Evolutionary conservation across 2,797 vertebrate genomes (phyloP), one percentile per base, ranked within the genome.

Genomic region (Florisuga fusca): DNA sequence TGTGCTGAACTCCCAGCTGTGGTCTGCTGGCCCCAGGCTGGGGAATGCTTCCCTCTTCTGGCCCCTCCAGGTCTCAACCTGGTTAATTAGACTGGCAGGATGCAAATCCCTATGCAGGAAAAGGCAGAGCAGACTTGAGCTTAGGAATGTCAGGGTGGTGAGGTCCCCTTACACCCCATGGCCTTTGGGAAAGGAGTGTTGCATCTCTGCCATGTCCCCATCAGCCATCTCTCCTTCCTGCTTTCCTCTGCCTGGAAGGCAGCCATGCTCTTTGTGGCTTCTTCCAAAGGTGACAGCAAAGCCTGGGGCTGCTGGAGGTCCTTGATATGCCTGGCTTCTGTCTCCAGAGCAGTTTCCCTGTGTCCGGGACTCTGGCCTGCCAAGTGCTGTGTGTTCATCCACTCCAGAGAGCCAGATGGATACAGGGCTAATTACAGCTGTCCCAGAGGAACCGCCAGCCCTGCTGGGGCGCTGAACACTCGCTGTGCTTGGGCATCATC

Each of bases 371-470:
- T 83, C n/a, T 68, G 67, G 58, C 53, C 20, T 68, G 19, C 8
- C 38, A 26, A 41, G 31, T 16, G 10, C 20, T 71, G 45, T 31
- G 17, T 38, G 61, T 50, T 68, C 15, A 14, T 7, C 62, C 2
- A 4, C 38, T 71, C n/a, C 2, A 2, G 21, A 78, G 46, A 64
- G 53, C 51, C 0, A 0, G 46, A 59, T 57, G 85, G 57, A 17
- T 64, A 25, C 54, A 3, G 17, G n/a, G 57, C 46, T 93, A 51
- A 84, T 76, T 69, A 31, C 8, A 6, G 45, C n/a, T 22, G 19
- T 36, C n/a, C 29, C 0, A 2, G 29, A 68, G 84, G 19, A 63
- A 46, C 51, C 18, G 8, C 63, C 53, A 9, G 22, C 62, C 3
- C 0, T 15, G 17, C 36, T 9, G 21, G 61, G 59, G 18, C 50